These are phyloP conservation scores for Nycteola revayana DNA, from an alignment of 2,888 invertebrate species.

Conservation along the genomic window DNA sequence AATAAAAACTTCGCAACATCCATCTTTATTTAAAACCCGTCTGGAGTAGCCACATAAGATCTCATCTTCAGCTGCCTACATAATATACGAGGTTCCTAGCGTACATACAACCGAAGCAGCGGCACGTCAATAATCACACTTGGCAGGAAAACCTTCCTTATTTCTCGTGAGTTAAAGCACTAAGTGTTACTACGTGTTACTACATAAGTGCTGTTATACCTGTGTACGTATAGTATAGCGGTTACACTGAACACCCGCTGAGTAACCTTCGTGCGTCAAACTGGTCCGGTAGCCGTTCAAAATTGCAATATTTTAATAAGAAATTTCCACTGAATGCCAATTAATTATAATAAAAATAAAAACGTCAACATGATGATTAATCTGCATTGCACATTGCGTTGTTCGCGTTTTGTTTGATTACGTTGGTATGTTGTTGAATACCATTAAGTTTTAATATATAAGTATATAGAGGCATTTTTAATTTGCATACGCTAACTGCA, in stretches of 20 bases:
- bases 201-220: too few species aligned
- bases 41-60: conserved; percentile 47
- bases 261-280: conserved; percentile 52
- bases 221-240: too few species aligned
- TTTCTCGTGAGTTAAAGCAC: not conserved
- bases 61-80: conserved; percentile 47
- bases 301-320: conserved; percentile 73
- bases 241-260: conserved; percentile 21
- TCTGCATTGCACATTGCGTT: conserved; percentile 6
- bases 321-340: conserved; percentile 61
- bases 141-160: not conserved
- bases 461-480: too few species aligned
- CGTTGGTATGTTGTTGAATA: not conserved
- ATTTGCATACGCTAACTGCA: too few species aligned
- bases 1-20: conserved; percentile 1
- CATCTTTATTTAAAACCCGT: conserved; percentile 12
- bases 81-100: conserved; percentile 7
- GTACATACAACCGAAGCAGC: not conserved
- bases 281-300: conserved; percentile 62
- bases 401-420: conserved; percentile 5
- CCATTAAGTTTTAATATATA: too few species aligned
- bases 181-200: not conserved
- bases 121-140: conserved; percentile 6
- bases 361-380: conserved; percentile 16
- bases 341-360: conserved; percentile 61